These are phyloP conservation scores for Drosophila mulleri DNA, from an alignment of 2,888 invertebrate genomes.

Conservation along the genomic window DNA sequence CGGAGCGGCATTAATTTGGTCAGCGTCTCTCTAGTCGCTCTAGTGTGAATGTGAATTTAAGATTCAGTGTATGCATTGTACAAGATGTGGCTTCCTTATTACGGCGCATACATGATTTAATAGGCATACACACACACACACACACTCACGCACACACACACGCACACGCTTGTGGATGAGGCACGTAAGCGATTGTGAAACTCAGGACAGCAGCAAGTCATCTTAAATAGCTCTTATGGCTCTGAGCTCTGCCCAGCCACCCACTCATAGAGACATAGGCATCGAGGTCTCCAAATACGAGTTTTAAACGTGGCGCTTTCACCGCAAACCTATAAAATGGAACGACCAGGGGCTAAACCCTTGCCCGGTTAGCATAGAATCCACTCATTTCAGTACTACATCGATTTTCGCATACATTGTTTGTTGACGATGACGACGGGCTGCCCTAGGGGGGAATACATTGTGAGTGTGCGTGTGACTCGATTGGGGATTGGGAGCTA, in stretches of 20 bases:
- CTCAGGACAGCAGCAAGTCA: slow-evolving; percentile 53
- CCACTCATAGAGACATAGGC: slow-evolving; percentile 31
- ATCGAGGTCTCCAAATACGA: slow-evolving; percentile 51
- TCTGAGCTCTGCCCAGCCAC: slow-evolving; percentile 28
- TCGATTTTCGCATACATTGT: slow-evolving; percentile 77
- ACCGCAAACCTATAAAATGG: slow-evolving; percentile 74
- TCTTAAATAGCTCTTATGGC: slow-evolving; percentile 72
- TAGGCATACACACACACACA: slow-evolving; percentile 34
- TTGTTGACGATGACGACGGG: slow-evolving; percentile 27
- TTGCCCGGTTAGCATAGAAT: slow-evolving; percentile 37
- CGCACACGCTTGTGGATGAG: not conserved
- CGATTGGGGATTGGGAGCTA: not conserved
- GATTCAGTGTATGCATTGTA: slow-evolving; percentile 44
- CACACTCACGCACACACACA: not conserved
- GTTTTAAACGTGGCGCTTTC: slow-evolving; percentile 64
- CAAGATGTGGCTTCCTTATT: slow-evolving; percentile 72
- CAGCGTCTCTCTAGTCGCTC: slow-evolving; percentile 34
- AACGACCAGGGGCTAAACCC: slow-evolving; percentile 56
- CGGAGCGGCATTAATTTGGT: slow-evolving; percentile 51
- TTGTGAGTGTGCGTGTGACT: not conserved
- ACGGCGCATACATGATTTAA: slow-evolving; percentile 71
- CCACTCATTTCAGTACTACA: slow-evolving; percentile 69
- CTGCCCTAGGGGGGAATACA: not conserved
- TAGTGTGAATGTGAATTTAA: slow-evolving; percentile 55
- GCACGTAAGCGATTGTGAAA: slow-evolving; percentile 66